A percentile compares a stretch with the other conserved stretches of the same genome.
Conservation (phyloP, 2,888 invertebrate species). For the Drosophila anomelani region DNA sequence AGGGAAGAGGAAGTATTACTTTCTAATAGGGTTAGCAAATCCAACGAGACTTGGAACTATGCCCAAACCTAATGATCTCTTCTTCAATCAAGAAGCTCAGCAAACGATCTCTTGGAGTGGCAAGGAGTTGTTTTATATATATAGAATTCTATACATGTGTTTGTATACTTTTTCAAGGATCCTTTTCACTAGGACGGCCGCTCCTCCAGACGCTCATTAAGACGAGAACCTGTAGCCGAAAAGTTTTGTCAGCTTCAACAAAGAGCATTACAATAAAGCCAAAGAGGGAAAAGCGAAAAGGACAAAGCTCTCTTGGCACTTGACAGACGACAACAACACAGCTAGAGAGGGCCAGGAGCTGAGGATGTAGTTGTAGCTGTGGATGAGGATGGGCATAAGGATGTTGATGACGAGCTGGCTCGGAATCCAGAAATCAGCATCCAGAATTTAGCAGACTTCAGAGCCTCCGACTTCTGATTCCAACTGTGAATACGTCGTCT, state of each 20-base stretch:
- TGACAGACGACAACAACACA: constrained; percentile 51
- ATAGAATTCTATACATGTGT: background rate
- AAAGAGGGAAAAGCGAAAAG: constrained; percentile 39
- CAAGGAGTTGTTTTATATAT: background rate
- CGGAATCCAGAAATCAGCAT: constrained; percentile 1
- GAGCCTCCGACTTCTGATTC: constrained; percentile 5
- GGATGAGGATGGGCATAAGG: background rate
- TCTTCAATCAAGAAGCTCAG: background rate
- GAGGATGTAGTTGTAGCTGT: background rate
- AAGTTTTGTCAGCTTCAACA: constrained; percentile 35
- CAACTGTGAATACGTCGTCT: constrained; percentile 28
- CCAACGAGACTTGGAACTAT: background rate
- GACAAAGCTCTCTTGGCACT: constrained; percentile 68
- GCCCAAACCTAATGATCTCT: background rate
- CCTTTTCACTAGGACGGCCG: background rate
- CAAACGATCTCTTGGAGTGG: background rate
- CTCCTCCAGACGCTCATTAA: constrained; percentile 25
- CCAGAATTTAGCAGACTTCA: constrained; percentile 8
- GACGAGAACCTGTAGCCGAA: constrained; percentile 28
- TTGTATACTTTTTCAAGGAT: background rate
- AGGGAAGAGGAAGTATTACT: background rate
- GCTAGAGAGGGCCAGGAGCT: background rate
- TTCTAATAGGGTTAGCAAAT: background rate
- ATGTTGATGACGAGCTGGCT: constrained; percentile 12
- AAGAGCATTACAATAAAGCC: constrained; percentile 39